Evolutionary conservation across 92 coral and sea anemone genomes (phyloP), one percentile per base, ranked within the genome.

Genomic region (Zoanthus gigantus): DNA sequence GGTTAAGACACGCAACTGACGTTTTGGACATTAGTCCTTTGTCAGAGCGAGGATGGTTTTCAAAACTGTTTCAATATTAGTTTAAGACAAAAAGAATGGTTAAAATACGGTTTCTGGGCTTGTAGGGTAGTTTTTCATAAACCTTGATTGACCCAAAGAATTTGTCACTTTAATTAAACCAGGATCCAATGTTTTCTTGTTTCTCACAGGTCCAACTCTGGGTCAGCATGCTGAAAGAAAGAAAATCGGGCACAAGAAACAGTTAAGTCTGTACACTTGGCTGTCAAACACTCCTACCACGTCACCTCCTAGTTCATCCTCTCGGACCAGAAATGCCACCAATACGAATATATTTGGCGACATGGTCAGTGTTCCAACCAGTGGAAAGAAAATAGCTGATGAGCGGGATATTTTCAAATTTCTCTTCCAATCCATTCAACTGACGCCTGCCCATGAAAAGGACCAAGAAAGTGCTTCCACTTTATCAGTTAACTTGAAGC

Each of bases 331-430:
- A 45, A 77, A 53, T 72, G 90, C 73, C 42, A 75, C 83, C 15
- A 63, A 72, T 13, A 60, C 89, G 32, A 87, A 71, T 58, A 88
- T 97, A 58, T 95, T 97, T 83, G 92, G 95, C 63, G 98, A 97
- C 84, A 97, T 94, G 98, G 98, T 97, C 67, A 97, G 99, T 79
- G 98, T 95, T 44, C 99, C 99, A 47, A 97, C 99, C 50, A 97
- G 99, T 87, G 99, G 99, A 31, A 97, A 97, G 92, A 95, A 97
- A 89, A 97, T 97, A 32, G 96, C 95, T 82, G 99, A 97, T 77
- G 99, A 97, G 86, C 93, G 96, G 45, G 98, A 95, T 71, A 97
- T 95, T 52, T 97, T 97, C 89, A 95, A 91, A 91, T 94, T 96
- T 28, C 90, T 95, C 14, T 94, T 97, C 60, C 97, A 95, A 81